Base-by-base conservation (phyloP, 2,113 vertebrate genomes). In the Chlamydotis undulata region DNA sequence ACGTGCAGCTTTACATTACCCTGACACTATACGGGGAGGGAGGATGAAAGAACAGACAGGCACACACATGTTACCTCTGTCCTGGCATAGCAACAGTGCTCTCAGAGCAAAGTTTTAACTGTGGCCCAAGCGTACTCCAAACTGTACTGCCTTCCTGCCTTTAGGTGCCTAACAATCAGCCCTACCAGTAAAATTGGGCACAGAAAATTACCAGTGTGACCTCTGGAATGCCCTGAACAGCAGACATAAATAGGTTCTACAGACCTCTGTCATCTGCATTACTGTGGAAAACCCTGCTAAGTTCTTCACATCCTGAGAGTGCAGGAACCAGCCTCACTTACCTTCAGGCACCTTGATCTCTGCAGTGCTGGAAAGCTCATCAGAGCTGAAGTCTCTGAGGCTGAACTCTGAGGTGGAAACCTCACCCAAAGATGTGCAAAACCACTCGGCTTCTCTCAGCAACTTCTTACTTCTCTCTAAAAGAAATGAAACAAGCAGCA, bases 361-460 rank as follows among this genome's bases (percentile, higher is more conserved):
- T 31, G 94, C 43, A 15, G 97, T 77, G 92, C 97, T 98, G 14
- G 98, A 98, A 63, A 98, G 96, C 14, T 96, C 98, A 9, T 98
- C 67, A 8, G 98, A 98, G 82, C 86, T 97, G 93, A 99, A 96
- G 73, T 97, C 98, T 23, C 95, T 97, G 68, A 99, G 97, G 73
- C 98, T 98, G 28, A 98, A 97, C 41, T 98, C 98, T 1, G 97
- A 98, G 78, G 96, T 97, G 5, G 97, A 97, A 81, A 97, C 94
- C 47, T 96, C 95, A 89, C 64, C 59, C 14, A 74, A 84, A 87
- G 91, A 80, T 75, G 69, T 59, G 93, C 31, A 93, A 89, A 96
- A 95, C 39, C 69, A 56, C 6, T 39, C 89, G 71, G 52, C 49
- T 35, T 67, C 41, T 78, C 83, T 73, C 56, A 86, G 45, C 41